phyloP scores from a whole-genome alignment of 2,113 vertebrate species.

The Manacus vitellinus region DNA sequence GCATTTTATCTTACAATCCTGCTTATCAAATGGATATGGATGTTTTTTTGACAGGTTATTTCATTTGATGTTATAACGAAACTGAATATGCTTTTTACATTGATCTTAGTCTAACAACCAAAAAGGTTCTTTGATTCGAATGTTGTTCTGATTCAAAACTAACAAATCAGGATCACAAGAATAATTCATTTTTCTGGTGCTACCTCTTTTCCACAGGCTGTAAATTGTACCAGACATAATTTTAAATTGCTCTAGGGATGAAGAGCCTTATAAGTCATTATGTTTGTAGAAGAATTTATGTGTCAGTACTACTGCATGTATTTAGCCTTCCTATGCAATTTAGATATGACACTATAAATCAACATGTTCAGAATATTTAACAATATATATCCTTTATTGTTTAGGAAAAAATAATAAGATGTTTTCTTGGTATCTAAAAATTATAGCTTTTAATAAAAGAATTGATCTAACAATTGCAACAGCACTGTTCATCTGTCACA shows the following conservation, averaged over 20 bases:
- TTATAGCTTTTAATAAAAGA: background rate
- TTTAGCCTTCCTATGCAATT: background rate
- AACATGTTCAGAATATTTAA: background rate
- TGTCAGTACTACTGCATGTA: background rate
- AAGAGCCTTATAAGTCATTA: background rate
- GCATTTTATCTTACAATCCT: background rate
- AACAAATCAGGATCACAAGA: background rate
- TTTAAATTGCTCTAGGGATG: background rate
- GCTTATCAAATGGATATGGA: background rate
- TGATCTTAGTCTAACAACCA: background rate
- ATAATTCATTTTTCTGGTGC: background rate
- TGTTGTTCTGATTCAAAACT: slow-evolving; percentile 4
- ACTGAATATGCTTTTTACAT: background rate
- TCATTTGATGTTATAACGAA: background rate
- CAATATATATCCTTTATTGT: background rate
- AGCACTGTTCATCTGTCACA: background rate
- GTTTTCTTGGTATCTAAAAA: background rate
- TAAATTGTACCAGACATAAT: background rate
- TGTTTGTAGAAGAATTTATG: slow-evolving; percentile 5
- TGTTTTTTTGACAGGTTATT: background rate
- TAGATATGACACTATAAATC: background rate
- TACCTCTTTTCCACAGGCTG: background rate
- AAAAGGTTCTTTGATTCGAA: slow-evolving; percentile 1
- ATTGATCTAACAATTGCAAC: background rate
- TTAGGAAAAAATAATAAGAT: background rate